A percentile compares a stretch with the other conserved stretches of the same genome.
These are phyloP conservation scores for Rhinoderma darwinii DNA, from an alignment of 2,113 vertebrate species.

Conservation along the genomic window DNA sequence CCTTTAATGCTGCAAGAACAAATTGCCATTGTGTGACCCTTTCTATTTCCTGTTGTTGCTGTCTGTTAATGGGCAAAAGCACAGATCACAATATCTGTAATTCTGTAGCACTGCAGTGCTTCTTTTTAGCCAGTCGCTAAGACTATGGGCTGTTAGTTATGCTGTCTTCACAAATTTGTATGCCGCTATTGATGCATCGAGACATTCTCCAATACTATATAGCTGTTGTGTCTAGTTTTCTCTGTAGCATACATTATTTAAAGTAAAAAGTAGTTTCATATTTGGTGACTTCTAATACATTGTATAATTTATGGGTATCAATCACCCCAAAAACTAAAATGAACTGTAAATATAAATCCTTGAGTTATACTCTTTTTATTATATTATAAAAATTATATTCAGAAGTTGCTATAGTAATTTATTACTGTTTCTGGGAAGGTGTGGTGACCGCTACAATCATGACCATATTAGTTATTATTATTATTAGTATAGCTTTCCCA, in stretches of 20 bases:
- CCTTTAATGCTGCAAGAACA: slow-evolving; percentile 28
- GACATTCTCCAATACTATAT: not conserved
- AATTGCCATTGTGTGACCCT: slow-evolving; percentile 37
- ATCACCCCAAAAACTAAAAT: too few relatives aligned
- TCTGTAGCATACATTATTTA: not conserved
- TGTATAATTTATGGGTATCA: too few relatives aligned
- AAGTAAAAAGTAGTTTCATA: not conserved
- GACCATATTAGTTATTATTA: too few relatives aligned
- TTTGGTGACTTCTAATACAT: not conserved
- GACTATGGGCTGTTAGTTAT: not conserved
- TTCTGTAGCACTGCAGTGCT: not conserved
- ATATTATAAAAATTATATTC: too few relatives aligned
- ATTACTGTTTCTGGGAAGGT: too few relatives aligned
- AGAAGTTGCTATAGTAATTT: too few relatives aligned
- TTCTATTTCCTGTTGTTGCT: slow-evolving; percentile 13
- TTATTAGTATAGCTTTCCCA: too few relatives aligned
- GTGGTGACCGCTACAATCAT: too few relatives aligned
- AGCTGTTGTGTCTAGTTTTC: not conserved
- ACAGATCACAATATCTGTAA: not conserved
- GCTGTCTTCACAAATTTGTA: not conserved
- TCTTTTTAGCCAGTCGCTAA: not conserved
- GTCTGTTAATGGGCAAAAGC: slow-evolving; percentile 10
- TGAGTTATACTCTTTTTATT: too few relatives aligned
- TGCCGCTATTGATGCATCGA: not conserved
- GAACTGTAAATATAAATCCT: too few relatives aligned